Percentiles rank a stretch among this genome's conserved stretches.
Conservation (phyloP, 2,888 invertebrate genomes). For the Pachydiplax longipennis region DNA sequence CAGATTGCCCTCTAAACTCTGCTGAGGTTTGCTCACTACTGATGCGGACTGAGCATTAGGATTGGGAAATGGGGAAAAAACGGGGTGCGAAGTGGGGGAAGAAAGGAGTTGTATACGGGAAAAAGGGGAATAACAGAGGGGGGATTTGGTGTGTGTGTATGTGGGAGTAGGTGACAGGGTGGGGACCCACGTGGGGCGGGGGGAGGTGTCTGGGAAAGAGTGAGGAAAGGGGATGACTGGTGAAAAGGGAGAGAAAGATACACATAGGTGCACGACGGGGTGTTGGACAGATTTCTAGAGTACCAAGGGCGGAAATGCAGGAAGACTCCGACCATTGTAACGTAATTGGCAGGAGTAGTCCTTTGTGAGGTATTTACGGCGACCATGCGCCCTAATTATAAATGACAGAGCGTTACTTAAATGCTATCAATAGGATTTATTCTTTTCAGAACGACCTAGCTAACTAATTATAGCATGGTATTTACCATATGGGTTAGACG, state of each 20-base stretch:
- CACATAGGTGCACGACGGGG: neutral
- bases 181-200: neutral
- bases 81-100: neutral
- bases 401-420: no score
- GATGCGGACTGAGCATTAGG: slow-evolving; percentile 3
- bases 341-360: no score
- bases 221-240: neutral
- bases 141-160: neutral
- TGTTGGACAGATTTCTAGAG: neutral
- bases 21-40: slow-evolving; percentile 16
- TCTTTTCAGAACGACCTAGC: no score
- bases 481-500: no score
- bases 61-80: slow-evolving; percentile 18
- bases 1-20: neutral
- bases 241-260: neutral
- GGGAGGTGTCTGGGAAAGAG: neutral
- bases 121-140: neutral
- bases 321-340: no score
- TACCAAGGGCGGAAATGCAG: no score
- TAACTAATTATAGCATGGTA: no score
- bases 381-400: no score
- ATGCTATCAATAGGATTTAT: no score
- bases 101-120: neutral
- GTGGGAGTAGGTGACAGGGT: neutral
- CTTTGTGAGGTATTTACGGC: no score